Evolutionary conservation across 2,888 invertebrate genomes (phyloP).

Genomic region (Acanthopleura granulata): DNA sequence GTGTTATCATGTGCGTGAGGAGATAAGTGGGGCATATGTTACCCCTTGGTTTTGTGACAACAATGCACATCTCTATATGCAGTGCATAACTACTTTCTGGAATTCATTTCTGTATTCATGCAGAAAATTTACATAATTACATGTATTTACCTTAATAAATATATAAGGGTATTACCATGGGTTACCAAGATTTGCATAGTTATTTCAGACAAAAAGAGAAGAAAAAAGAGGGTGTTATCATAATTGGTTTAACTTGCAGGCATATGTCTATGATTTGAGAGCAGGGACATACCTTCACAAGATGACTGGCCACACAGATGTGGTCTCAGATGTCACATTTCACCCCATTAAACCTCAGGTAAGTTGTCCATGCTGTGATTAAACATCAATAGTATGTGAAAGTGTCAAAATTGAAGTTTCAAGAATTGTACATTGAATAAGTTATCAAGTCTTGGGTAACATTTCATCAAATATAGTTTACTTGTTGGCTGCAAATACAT

Average conservation of each 20-base stretch:
- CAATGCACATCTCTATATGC: background rate
- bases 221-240: too few species aligned
- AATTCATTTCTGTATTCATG: background rate
- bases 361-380: background rate
- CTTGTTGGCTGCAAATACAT: too few species aligned
- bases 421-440: too few species aligned
- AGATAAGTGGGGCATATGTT: slow-evolving; percentile 63
- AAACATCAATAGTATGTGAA: too few species aligned
- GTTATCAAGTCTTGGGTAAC: too few species aligned
- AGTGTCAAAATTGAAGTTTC: too few species aligned
- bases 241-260: slow-evolving; percentile 39
- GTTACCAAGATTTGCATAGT: too few species aligned
- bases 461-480: too few species aligned
- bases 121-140: too few species aligned
- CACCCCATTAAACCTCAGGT: slow-evolving; percentile 56
- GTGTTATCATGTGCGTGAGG: slow-evolving; percentile 48
- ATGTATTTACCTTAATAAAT: too few species aligned
- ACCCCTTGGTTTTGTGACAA: slow-evolving; percentile 61
- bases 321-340: slow-evolving; percentile 64
- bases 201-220: too few species aligned
- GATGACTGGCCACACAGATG: slow-evolving; percentile 63
- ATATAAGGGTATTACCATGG: too few species aligned
- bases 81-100: background rate
- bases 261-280: slow-evolving; percentile 66
- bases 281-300: slow-evolving; percentile 62